Percentiles rank a stretch among this genome's conserved stretches.
Conservation (phyloP, 2,113 vertebrate species). For the Brienomyrus longianalis region DNA sequence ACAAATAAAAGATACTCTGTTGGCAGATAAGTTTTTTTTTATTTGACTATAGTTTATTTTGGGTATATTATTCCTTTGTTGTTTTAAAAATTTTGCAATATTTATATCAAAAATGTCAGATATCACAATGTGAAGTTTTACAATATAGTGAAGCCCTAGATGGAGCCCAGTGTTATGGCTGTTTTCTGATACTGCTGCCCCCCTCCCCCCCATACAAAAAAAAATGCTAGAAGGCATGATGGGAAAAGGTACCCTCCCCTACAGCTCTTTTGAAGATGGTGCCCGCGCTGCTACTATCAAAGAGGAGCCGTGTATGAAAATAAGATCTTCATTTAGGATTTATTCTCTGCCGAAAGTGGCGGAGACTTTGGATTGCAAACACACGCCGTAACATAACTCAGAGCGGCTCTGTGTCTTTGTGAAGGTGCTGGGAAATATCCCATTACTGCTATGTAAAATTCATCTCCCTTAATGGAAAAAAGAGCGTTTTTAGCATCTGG, state of each 20-base stretch:
- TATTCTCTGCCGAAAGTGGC: background rate
- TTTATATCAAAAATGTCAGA: background rate
- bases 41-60: background rate
- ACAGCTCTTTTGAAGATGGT: background rate
- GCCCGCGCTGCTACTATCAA: background rate
- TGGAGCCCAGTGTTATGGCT: background rate
- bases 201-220: background rate
- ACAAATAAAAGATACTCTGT: background rate
- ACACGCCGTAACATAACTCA: background rate
- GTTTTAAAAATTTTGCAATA: background rate
- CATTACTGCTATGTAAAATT: conserved; percentile 31
- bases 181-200: background rate
- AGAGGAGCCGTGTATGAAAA: background rate
- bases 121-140: background rate
- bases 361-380: background rate
- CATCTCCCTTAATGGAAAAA: conserved; percentile 36
- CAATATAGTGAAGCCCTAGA: background rate
- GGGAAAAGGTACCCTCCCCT: background rate
- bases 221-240: background rate
- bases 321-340: background rate
- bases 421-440: conserved; percentile 33
- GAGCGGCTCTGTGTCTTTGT: background rate
- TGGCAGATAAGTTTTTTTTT: background rate
- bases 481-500: conserved; percentile 44
- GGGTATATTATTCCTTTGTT: background rate